These are phyloP conservation scores for Globodera rostochiensis DNA, from an alignment of 1,140 invertebrate species.

Conservation along the genomic window DNA sequence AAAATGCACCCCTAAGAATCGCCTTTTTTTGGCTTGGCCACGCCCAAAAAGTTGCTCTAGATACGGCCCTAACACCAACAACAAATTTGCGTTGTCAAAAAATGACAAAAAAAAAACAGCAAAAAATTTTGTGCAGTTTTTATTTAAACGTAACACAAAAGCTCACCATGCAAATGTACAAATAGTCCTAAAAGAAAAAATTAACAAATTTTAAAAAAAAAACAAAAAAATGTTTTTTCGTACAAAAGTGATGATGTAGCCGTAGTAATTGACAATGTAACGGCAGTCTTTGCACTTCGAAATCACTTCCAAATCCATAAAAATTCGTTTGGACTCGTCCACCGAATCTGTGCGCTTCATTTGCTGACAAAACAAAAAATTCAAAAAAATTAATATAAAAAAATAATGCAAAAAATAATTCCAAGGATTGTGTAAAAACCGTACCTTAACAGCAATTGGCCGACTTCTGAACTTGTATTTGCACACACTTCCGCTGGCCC, in stretches of 20 bases:
- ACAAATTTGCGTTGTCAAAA: too few species aligned
- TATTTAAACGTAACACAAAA: not conserved
- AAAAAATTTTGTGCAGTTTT: too few species aligned
- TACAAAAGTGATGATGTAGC: constrained; percentile 89
- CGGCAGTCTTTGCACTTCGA: constrained; percentile 92
- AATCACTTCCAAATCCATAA: constrained; percentile 97
- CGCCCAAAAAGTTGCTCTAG: too few species aligned
- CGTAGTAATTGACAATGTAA: constrained; percentile 93
- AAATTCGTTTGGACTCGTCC: constrained; percentile 94
- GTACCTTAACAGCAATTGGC: constrained; percentile 50
- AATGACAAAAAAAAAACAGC: too few species aligned
- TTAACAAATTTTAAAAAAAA: constrained; percentile 8
- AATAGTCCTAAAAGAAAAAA: constrained; percentile 43
- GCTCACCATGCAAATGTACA: constrained; percentile 74
- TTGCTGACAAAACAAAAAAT: constrained; percentile 76
- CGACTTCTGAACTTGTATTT: constrained; percentile 26
- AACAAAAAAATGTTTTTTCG: constrained; percentile 22
- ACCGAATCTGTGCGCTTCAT: constrained; percentile 93
- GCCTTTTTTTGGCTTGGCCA: too few species aligned
- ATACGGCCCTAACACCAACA: too few species aligned
- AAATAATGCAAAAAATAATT: not conserved
- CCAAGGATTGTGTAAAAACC: too few species aligned
- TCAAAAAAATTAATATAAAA: not conserved
- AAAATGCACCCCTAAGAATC: too few species aligned
- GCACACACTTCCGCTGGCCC: constrained; percentile 33